phyloP scores from a whole-genome alignment of 35 echinoderm and acorn worm species.

The Strongylocentrotus purpuratus region DNA sequence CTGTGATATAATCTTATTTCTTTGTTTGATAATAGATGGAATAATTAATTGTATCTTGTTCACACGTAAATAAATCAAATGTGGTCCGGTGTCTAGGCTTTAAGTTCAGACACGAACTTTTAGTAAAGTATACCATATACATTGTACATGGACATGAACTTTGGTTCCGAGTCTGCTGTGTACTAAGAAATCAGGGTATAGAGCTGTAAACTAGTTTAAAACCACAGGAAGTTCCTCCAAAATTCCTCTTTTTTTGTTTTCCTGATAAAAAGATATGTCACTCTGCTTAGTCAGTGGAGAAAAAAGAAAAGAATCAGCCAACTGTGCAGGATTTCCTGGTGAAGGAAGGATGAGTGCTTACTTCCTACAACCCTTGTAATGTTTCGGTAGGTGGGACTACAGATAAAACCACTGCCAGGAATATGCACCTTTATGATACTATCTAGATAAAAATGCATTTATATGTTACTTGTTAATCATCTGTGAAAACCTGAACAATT shows the following conservation, averaged over 20 bases:
- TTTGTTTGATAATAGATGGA: too few relatives aligned
- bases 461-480: too few relatives aligned
- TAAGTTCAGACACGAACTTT: too few relatives aligned
- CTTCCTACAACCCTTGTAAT: neutral
- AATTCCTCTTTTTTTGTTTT: neutral
- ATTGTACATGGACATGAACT: neutral
- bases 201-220: neutral
- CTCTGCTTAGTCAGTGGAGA: neutral
- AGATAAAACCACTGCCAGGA: neutral
- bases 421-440: too few relatives aligned
- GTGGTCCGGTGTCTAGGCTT: too few relatives aligned
- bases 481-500: too few relatives aligned
- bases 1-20: too few relatives aligned
- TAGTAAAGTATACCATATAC: too few relatives aligned
- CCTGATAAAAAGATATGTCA: neutral
- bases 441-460: too few relatives aligned
- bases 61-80: too few relatives aligned
- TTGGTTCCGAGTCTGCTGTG: neutral
- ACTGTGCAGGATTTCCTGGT: conserved; percentile 1
- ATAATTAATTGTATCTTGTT: too few relatives aligned
- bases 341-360: neutral
- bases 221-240: neutral
- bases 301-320: neutral
- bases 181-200: neutral
- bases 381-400: neutral